Evolutionary conservation across 2,797 vertebrate genomes (phyloP).

Genomic region (Coracias cyanogaster): DNA sequence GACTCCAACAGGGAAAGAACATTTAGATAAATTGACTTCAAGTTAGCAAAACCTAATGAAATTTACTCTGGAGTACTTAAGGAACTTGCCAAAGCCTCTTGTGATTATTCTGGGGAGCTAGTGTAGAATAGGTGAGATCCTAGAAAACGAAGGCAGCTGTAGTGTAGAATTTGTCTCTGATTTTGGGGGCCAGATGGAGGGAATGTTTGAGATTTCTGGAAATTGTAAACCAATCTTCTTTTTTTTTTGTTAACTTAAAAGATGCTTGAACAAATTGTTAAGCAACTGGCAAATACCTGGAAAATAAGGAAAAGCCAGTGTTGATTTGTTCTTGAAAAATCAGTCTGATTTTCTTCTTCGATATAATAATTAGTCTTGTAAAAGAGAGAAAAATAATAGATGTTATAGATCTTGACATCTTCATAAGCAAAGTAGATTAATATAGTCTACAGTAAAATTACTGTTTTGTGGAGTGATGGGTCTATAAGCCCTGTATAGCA

Average conservation of each 20-base stretch:
- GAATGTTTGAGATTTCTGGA: background rate
- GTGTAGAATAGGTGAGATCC: background rate
- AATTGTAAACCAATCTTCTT: background rate
- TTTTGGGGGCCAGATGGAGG: background rate
- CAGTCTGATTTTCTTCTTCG: background rate
- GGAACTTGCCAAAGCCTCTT: background rate
- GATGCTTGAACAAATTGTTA: background rate
- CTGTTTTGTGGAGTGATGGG: background rate
- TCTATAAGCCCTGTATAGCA: background rate
- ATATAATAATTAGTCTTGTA: background rate
- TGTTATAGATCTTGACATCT: background rate
- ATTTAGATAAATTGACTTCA: background rate
- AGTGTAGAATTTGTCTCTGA: background rate
- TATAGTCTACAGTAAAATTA: background rate
- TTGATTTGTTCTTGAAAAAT: background rate
- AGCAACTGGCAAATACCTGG: background rate
- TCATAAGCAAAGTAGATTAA: constrained; percentile 19
- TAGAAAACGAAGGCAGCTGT: background rate
- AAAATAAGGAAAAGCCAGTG: background rate
- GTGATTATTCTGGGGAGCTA: background rate
- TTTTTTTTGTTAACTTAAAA: background rate
- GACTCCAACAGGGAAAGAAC: background rate
- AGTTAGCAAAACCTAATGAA: background rate
- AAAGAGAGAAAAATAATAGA: constrained; percentile 9
- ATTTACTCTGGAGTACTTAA: background rate